phyloP scores from a whole-genome alignment of 2,113 vertebrate genomes.

The Zeus faber region DNA sequence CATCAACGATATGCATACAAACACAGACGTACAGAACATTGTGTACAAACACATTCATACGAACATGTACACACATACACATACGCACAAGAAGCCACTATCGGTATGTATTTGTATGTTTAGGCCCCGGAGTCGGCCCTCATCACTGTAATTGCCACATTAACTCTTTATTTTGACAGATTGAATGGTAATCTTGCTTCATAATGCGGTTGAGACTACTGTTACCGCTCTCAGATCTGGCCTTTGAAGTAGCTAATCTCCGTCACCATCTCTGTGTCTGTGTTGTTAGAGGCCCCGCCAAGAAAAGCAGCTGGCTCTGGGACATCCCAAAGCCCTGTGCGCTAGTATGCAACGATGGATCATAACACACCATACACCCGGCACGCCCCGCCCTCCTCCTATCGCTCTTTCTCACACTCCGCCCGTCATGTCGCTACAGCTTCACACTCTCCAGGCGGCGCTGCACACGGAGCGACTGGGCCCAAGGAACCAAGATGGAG shows the following conservation, averaged over 20 bases:
- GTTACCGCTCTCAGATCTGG: background rate
- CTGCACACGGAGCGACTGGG: too few species aligned
- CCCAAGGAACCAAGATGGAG: too few species aligned
- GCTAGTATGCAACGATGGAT: conserved; percentile 36
- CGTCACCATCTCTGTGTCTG: conserved; percentile 43
- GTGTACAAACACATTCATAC: background rate
- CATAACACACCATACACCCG: conserved; percentile 31
- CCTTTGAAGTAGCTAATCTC: conserved; percentile 65
- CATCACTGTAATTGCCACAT: conserved; percentile 22
- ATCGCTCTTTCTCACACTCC: conserved; percentile 5
- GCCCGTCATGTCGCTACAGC: too few species aligned
- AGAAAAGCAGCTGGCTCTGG: conserved; percentile 50
- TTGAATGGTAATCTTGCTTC: conserved; percentile 38
- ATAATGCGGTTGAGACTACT: conserved; percentile 41
- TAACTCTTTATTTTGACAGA: conserved; percentile 44
- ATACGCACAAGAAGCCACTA: conserved; percentile 18
- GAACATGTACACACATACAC: background rate
- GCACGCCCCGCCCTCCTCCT: conserved; percentile 1
- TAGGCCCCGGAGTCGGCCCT: conserved; percentile 29
- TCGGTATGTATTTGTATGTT: conserved; percentile 7
- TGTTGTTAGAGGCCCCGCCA: conserved; percentile 41
- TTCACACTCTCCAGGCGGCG: too few species aligned
- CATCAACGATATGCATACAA: conserved; percentile 16
- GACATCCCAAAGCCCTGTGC: conserved; percentile 34
- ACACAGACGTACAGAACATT: background rate